Percentiles rank a stretch among this genome's conserved stretches.
Evolutionary conservation across 2,888 invertebrate genomes (phyloP).

Genomic region (Sepiola atlantica): DNA sequence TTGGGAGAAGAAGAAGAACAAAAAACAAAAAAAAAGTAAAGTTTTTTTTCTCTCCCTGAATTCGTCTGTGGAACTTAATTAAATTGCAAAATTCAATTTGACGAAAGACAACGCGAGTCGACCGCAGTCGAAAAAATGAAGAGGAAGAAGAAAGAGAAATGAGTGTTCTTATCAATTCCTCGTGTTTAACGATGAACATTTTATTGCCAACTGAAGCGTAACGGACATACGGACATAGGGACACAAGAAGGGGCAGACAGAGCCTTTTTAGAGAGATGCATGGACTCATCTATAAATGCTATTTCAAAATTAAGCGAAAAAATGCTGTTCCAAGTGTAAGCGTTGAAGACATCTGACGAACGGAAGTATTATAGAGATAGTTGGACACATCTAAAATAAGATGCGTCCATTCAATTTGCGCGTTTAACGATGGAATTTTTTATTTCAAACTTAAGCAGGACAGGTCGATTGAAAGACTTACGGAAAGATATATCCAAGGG

Average conservation of each 20-base stretch:
- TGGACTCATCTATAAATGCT: no score
- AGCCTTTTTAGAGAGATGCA: no score
- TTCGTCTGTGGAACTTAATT: background rate
- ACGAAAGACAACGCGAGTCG: background rate
- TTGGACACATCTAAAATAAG: no score
- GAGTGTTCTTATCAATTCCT: background rate
- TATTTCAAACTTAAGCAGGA: background rate
- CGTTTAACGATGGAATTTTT: background rate
- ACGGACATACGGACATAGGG: no score
- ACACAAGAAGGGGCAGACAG: no score
- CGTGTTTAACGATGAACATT: no score
- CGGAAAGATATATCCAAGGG: background rate
- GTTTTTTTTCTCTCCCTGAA: background rate
- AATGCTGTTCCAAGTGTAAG: no score
- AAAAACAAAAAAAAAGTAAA: no score
- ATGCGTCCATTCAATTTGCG: background rate
- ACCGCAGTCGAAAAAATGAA: background rate
- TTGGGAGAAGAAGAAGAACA: background rate
- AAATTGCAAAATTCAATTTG: conserved; percentile 10
- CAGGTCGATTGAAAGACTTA: background rate
- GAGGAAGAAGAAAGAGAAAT: background rate
- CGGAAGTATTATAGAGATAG: no score
- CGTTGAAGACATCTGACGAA: no score
- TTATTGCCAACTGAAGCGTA: no score
- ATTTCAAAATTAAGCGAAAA: no score